Percentiles rank a stretch among this genome's conserved stretches.
phyloP scores from a whole-genome alignment of 2,113 vertebrate species.

The Ciconia boyciana region DNA sequence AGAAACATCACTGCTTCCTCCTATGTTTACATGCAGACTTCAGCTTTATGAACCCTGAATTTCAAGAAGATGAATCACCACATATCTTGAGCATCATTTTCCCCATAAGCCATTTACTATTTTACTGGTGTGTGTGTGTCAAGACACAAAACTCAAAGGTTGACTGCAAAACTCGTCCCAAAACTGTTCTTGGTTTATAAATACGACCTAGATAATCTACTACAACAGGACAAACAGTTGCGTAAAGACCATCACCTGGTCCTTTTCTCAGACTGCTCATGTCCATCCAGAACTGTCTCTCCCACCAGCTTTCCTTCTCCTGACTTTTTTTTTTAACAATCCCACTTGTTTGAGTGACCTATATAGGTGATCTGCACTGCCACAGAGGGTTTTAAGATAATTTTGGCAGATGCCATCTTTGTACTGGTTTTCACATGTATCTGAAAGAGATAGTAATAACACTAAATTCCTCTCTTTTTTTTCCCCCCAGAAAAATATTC shows the following conservation, averaged over 20 bases:
- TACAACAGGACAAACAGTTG: background rate
- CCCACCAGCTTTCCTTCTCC: background rate
- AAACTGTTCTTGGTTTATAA: background rate
- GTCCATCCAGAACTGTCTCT: background rate
- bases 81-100: background rate
- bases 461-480: background rate
- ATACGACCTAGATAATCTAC: background rate
- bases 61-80: background rate
- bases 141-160: background rate
- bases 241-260: background rate
- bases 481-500: background rate
- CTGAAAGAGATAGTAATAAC: background rate
- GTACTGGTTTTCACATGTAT: background rate
- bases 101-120: background rate
- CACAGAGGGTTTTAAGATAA: background rate
- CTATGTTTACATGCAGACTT: background rate
- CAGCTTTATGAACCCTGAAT: background rate
- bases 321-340: background rate
- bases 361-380: background rate
- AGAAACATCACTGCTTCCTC: background rate
- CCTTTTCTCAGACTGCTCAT: background rate
- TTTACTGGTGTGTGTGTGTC: background rate
- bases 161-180: background rate
- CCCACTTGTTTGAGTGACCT: background rate
- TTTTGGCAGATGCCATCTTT: background rate